A percentile compares a stretch with the other conserved stretches of the same genome.
These are phyloP conservation scores for Hydropsyche tenuis DNA, from an alignment of 1,140 invertebrate genomes.

Conservation along the genomic window DNA sequence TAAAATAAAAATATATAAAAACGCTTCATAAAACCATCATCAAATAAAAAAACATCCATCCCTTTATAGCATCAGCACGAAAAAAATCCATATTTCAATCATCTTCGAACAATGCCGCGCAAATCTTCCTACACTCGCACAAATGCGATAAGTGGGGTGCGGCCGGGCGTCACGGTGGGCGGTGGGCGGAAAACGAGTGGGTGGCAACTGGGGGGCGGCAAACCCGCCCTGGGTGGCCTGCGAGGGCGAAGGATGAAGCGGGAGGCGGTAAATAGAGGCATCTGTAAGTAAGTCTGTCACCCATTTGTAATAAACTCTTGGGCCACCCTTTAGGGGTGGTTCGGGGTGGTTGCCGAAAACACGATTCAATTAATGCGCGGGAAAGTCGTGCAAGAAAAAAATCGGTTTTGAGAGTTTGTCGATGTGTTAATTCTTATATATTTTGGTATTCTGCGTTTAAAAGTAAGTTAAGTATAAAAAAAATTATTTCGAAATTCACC, in stretches of 20 bases:
- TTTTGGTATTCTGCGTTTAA: too few relatives aligned
- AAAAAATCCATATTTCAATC: conserved; percentile 50
- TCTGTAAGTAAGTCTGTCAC: conserved; percentile 48
- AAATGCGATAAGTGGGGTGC: conserved; percentile 43
- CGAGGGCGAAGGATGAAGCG: too few relatives aligned
- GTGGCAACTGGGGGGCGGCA: conserved; percentile 3
- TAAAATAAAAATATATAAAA: too few relatives aligned
- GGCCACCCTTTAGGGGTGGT: conserved; percentile 21
- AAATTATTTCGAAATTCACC: too few relatives aligned
- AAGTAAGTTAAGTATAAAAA: too few relatives aligned
- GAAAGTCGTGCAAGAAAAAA: background rate
- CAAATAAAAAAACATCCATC: too few relatives aligned
- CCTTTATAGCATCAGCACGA: background rate
- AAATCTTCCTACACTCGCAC: conserved; percentile 46
- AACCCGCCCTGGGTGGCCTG: background rate
- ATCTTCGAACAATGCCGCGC: conserved; percentile 46
- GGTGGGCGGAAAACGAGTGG: conserved; percentile 12
- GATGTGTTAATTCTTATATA: too few relatives aligned
- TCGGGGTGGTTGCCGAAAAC: conserved; percentile 29
- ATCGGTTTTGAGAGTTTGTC: background rate
- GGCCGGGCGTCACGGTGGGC: background rate
- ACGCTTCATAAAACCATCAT: too few relatives aligned
- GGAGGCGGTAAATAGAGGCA: conserved; percentile 45
- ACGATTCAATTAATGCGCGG: conserved; percentile 32
- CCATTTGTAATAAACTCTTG: conserved; percentile 48